Evolutionary conservation across 2,888 invertebrate species (phyloP).

Genomic region (Bellardia pandia): DNA sequence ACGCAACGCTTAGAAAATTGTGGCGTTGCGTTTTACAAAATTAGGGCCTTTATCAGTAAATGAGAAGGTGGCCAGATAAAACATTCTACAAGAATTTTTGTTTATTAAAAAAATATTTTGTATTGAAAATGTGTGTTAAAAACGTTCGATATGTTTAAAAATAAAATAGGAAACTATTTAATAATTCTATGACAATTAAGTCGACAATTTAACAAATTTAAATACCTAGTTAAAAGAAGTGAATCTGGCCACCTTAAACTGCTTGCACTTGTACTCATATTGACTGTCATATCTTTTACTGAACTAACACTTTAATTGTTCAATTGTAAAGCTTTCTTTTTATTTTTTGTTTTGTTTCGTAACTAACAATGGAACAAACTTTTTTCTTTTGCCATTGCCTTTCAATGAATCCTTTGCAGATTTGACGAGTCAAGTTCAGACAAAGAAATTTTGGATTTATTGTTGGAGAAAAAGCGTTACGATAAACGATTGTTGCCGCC

Average conservation of each 20-base stretch:
- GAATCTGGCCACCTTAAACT: not conserved
- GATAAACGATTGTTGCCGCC: constrained; percentile 96
- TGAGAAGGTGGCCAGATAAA: no score
- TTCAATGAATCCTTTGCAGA: constrained; percentile 84
- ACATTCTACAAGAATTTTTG: no score
- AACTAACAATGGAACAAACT: constrained; percentile 54
- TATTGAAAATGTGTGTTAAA: no score
- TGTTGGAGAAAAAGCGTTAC: constrained; percentile 93
- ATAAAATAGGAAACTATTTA: no score
- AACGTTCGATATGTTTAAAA: no score
- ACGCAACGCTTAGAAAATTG: no score
- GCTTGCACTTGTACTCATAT: constrained; percentile 13
- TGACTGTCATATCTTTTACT: constrained; percentile 29
- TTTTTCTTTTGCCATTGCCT: constrained; percentile 48
- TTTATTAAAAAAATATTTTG: no score
- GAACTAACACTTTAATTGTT: constrained; percentile 57
- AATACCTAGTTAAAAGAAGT: not conserved
- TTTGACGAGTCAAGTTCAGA: constrained; percentile 96
- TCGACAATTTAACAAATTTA: no score
- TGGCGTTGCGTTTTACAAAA: no score
- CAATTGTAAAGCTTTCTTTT: constrained; percentile 49
- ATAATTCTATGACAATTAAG: no score
- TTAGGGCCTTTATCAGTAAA: no score
- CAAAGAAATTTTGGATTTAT: constrained; percentile 96
- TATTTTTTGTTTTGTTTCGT: constrained; percentile 21